Percentiles rank a stretch among this genome's conserved stretches.
Conservation (phyloP, 2,797 vertebrate species). For the Rhyacichthys aspro region DNA sequence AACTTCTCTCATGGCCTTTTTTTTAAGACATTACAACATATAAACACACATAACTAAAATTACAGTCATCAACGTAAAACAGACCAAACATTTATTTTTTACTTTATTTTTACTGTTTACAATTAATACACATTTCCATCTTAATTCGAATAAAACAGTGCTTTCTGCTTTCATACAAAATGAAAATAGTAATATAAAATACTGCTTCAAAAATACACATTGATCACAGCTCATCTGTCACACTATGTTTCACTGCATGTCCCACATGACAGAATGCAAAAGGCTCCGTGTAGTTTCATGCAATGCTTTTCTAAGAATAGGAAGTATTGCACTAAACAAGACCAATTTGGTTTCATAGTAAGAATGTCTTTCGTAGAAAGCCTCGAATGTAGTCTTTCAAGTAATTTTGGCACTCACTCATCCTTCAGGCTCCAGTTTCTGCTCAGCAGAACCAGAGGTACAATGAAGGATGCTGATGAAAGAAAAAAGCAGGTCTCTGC, state of each 20-base stretch:
- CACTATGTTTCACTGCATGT: too few relatives aligned
- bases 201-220: too few relatives aligned
- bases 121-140: too few relatives aligned
- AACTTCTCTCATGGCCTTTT: too few relatives aligned
- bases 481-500: conserved; percentile 86
- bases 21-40: neutral
- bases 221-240: too few relatives aligned
- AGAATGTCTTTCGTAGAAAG: conserved; percentile 1
- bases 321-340: conserved; percentile 39
- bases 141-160: neutral
- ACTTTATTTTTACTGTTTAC: neutral
- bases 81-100: too few relatives aligned
- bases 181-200: too few relatives aligned
- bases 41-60: neutral
- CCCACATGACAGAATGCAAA: conserved; percentile 5
- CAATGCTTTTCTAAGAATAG: conserved; percentile 31
- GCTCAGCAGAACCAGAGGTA: conserved; percentile 85
- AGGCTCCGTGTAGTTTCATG: conserved; percentile 10
- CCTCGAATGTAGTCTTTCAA: neutral
- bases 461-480: conserved; percentile 82
- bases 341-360: neutral
- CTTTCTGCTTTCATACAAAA: too few relatives aligned
- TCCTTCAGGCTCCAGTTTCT: conserved; percentile 66
- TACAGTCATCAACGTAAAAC: too few relatives aligned
- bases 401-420: conserved; percentile 53